These are phyloP conservation scores for Aradophagus sp. DNA, from an alignment of 1,140 invertebrate genomes.

Conservation along the genomic window DNA sequence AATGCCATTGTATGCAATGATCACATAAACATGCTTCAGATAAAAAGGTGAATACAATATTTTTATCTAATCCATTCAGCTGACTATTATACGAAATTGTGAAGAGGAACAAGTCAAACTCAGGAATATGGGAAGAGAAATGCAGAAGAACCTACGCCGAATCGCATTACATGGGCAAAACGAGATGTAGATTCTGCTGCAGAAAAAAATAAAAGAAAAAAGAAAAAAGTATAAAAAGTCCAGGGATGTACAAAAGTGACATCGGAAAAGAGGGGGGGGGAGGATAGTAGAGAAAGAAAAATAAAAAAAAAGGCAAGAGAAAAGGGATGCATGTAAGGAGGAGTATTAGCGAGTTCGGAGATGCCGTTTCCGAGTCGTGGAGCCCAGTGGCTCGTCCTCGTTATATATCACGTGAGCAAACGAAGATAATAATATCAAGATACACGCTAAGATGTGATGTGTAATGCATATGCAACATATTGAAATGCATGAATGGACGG, in stretches of 20 bases:
- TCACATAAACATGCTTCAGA: no score
- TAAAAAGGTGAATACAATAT: no score
- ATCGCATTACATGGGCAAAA: no score
- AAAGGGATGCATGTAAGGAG: neutral
- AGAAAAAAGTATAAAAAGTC: no score
- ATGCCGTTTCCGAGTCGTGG: slow-evolving; percentile 4
- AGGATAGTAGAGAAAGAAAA: slow-evolving; percentile 4
- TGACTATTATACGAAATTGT: no score
- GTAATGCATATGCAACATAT: slow-evolving; percentile 19
- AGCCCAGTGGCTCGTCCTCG: slow-evolving; percentile 17
- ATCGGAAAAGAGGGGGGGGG: neutral
- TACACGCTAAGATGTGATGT: slow-evolving; percentile 9
- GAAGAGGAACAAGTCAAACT: no score
- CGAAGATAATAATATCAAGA: slow-evolving; percentile 30
- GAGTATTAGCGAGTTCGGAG: slow-evolving; percentile 4
- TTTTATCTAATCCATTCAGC: no score
- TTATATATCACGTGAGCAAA: slow-evolving; percentile 43
- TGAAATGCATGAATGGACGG: slow-evolving; percentile 23
- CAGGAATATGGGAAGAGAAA: no score
- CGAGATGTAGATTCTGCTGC: neutral
- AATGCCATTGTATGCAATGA: no score
- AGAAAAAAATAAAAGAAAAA: neutral
- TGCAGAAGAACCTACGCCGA: no score
- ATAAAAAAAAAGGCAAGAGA: neutral
- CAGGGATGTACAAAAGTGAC: neutral